These are phyloP conservation scores for Poecilia velifera DNA, from an alignment of 2,797 vertebrate genomes.

Conservation along the genomic window DNA sequence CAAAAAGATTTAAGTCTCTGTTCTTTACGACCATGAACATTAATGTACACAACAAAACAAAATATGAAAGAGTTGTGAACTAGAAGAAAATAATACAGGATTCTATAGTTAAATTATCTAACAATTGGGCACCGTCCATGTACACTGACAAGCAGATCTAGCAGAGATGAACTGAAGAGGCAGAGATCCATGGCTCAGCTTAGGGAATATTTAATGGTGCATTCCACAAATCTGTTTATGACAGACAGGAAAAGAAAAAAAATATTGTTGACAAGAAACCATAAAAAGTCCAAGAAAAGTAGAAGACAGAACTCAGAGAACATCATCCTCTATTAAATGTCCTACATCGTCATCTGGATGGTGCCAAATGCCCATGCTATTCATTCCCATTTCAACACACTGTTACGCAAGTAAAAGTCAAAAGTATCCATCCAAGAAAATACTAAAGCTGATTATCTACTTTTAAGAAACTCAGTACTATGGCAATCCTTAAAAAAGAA, in stretches of 20 bases:
- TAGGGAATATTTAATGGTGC: not conserved
- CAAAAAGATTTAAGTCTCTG: not conserved
- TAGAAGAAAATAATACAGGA: not conserved
- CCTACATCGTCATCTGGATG: not conserved
- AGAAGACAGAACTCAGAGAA: no score
- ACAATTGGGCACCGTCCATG: not conserved
- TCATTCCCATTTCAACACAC: not conserved
- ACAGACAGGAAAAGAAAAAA: not conserved
- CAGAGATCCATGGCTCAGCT: not conserved
- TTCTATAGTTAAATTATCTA: not conserved
- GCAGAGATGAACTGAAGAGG: not conserved
- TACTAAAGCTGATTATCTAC: no score
- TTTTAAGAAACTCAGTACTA: no score
- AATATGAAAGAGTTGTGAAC: not conserved
- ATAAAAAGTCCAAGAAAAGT: not conserved
- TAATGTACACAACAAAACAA: not conserved
- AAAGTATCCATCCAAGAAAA: no score
- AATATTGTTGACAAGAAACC: not conserved
- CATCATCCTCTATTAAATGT: not conserved
- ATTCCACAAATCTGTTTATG: not conserved
- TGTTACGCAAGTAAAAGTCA: no score
- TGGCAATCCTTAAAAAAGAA: no score
- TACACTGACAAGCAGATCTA: not conserved
- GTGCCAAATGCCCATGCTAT: not conserved
- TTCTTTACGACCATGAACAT: not conserved